Conservation (phyloP, 2,888 invertebrate genomes). For the Machimus rusticus region DNA sequence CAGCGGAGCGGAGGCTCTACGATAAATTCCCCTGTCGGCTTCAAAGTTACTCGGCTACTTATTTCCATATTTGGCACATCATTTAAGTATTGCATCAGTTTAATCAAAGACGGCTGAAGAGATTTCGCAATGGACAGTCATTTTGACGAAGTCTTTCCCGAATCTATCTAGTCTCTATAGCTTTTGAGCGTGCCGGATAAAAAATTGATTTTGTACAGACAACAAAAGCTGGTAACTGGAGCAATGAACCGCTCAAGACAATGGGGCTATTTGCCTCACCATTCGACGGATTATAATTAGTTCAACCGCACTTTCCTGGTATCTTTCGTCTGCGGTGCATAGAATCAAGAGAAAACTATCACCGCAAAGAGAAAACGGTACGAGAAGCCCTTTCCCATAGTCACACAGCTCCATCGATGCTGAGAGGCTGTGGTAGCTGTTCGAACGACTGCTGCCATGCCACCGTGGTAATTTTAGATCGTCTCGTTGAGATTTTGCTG, state of each 20-base stretch:
- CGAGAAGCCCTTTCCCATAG: neutral
- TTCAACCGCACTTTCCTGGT: neutral
- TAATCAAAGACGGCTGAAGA: neutral
- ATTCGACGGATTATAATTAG: neutral
- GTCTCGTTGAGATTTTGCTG: neutral
- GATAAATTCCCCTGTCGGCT: neutral
- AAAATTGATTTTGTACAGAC: neutral
- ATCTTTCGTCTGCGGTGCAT: neutral
- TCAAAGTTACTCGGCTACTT: neutral
- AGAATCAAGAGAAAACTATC: neutral
- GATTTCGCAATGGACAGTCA: neutral
- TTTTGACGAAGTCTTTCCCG: neutral
- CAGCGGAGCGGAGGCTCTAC: no score
- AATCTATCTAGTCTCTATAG: neutral
- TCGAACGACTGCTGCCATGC: neutral
- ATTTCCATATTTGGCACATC: neutral
- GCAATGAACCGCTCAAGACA: neutral
- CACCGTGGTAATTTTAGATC: constrained; percentile 23
- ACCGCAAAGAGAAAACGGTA: neutral
- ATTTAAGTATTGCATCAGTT: neutral
- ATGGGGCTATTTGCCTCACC: neutral
- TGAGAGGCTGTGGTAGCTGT: neutral
- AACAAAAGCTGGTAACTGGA: neutral
- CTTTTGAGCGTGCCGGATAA: neutral
- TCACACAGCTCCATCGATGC: neutral